Conservation (phyloP, 37 sponge, comb jelly and placozoan genomes). For the Beroe ovata region DNA sequence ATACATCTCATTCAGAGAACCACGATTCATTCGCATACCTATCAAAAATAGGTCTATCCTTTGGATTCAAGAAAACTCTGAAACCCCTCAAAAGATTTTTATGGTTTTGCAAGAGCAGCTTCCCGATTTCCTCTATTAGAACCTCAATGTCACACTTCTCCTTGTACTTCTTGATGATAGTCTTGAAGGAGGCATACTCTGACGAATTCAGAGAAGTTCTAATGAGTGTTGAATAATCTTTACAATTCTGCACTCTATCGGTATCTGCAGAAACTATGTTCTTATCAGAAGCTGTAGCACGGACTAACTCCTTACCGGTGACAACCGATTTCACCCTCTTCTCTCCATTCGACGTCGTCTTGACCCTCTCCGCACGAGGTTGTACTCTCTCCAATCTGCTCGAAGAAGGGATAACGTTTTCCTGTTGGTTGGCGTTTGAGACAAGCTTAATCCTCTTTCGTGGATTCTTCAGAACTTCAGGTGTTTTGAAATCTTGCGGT, state of each 20-base stretch:
- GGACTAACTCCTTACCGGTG: background rate
- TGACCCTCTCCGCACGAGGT: background rate
- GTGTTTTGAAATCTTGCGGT: conserved; percentile 11
- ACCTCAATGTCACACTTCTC: background rate
- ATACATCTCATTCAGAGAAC: too few relatives aligned
- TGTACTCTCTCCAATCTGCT: background rate
- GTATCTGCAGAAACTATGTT: too few relatives aligned
- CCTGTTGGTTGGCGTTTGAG: background rate
- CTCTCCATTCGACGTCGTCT: background rate
- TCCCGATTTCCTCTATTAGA: background rate
- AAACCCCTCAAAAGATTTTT: conserved; percentile 16
- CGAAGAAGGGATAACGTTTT: background rate
- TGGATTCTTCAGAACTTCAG: conserved; percentile 39
- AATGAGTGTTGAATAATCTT: background rate
- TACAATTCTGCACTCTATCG: background rate
- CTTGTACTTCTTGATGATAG: background rate
- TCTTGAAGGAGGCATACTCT: conserved; percentile 15
- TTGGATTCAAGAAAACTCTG: conserved; percentile 7
- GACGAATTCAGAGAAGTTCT: background rate
- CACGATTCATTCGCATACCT: background rate
- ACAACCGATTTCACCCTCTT: background rate
- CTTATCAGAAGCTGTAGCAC: background rate
- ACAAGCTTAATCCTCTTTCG: conserved; percentile 7
- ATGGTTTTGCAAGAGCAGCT: conserved; percentile 1
- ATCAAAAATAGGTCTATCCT: conserved; percentile 4